Base-by-base conservation (phyloP, 2,888 invertebrate species). In the Psylliodes chrysocephalus region DNA sequence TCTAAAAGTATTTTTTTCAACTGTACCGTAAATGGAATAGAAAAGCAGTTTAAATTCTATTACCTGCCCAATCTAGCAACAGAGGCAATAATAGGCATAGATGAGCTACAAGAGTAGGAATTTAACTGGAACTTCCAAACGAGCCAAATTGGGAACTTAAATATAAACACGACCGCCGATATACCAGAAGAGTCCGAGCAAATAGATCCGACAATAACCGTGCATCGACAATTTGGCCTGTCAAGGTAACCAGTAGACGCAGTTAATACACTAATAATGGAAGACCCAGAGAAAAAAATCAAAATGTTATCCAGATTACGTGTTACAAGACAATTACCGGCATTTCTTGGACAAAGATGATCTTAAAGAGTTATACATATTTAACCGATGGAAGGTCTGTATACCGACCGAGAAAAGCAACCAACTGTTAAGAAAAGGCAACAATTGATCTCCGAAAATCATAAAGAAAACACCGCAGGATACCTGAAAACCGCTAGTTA, bases 401-500 rank as follows among this genome's bases (percentile, higher is more conserved):
- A n/a, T n/a, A n/a, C n/a, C n/a, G n/a, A n/a, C n/a, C n/a, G n/a
- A n/a, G n/a, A n/a, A n/a, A n/a, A n/a, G n/a, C n/a, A n/a, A n/a
- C n/a, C n/a, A n/a, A n/a, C n/a, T n/a, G n/a, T n/a, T n/a, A n/a
- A n/a, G n/a, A n/a, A n/a, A n/a, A n/a, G n/a, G n/a, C n/a, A n/a
- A n/a, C n/a, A n/a, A n/a, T n/a, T n/a, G n/a, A n/a, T 49, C 12
- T 7, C 8, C 12, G 51, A 51, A 30, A 51, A 51, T 5, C 51
- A 51, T n/a, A 2, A 14, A 2, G 12, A 25, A 22, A 10, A 1
- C 1, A 47, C 44, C 3, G 72, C 73, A 1, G 75, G 75, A 2
- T 75, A 76, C 56, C 17, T 72, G 30, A 74, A 75, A 7, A 71
- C n/a, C n/a, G n/a, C n/a, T n/a, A n/a, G n/a, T n/a, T n/a, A n/a